phyloP scores from a whole-genome alignment of 2,113 vertebrate genomes.

The Haplochromis vanheusdeni region DNA sequence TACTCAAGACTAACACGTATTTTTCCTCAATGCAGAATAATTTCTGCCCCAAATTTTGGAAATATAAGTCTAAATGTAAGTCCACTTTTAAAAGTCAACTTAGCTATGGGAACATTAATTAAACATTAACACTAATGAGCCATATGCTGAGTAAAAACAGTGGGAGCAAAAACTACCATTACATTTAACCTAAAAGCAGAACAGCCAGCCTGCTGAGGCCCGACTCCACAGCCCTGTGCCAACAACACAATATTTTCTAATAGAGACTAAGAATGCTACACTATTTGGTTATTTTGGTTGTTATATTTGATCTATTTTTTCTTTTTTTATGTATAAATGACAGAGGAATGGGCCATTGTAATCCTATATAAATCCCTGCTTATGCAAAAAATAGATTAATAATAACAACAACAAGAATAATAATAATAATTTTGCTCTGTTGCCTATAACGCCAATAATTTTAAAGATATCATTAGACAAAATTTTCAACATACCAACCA shows the following conservation, averaged over 20 bases:
- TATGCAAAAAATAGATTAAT: background rate
- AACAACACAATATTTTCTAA: background rate
- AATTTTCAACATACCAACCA: background rate
- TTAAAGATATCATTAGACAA: background rate
- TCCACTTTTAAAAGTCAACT: background rate
- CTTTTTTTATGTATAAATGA: background rate
- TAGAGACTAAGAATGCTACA: background rate
- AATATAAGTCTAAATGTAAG: background rate
- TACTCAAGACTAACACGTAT: background rate
- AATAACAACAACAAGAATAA: accelerated
- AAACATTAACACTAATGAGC: background rate
- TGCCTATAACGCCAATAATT: background rate
- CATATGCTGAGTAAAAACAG: background rate
- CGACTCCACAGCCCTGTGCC: background rate
- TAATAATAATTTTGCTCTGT: background rate
- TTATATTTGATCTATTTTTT: background rate
- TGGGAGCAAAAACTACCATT: background rate
- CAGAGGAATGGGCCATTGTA: background rate
- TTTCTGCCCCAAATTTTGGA: background rate
- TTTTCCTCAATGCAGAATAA: background rate
- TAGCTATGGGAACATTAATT: background rate
- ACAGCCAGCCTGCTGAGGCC: background rate
- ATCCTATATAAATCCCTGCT: background rate
- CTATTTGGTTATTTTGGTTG: background rate
- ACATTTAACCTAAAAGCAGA: background rate